Base-by-base conservation (phyloP, 92 coral and sea anemone genomes). In the Heliopora coerulea region DNA sequence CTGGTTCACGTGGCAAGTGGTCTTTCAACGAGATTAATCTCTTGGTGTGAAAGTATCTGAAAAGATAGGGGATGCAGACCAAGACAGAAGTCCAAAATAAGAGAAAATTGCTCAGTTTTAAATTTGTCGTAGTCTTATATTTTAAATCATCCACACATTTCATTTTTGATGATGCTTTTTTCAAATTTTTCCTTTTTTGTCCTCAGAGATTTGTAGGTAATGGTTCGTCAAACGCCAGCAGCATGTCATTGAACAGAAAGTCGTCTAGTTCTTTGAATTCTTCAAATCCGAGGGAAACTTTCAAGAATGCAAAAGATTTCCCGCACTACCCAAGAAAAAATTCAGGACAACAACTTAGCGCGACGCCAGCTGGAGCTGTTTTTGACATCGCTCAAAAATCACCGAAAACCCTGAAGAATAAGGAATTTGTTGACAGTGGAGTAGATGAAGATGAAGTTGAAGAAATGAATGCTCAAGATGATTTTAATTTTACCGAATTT, bases 401-500 rank as follows among this genome's bases (percentile, higher is more conserved):
- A 3, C 23, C 20, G 24, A 48, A 56, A 30, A 28, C 8, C 33
- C 59, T 30, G 9, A 39, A 25, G n/a, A 48, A 70, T 3, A 32
- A 62, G 23, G 77, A 70, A 27, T 29, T 33, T 31, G 57, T 28
- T 31, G 61, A 70, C 50, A 50, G 63, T 20, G 63, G 77, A 1
- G 62, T 70, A 15, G 77, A 63, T 31, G 77, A 70, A 4, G 77
- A 70, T 33, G 74, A 67, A 50, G 7, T 44, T 14, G 57, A 67
- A 9, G 63, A 29, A 8, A 17, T 3, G 18, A 25, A 42, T 27
- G 42, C 21, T 54, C 75, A 68, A 15, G 97, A 84, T 49, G 64
- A 77, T 69, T 91, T 85, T 49, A 91, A 88, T 75, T 64, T 88
- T 14, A 75, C 88, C 28, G 99, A 95, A 80, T 78, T 82, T 24